Percentiles rank a stretch among this genome's conserved stretches.
phyloP scores from a whole-genome alignment of 2,888 invertebrate genomes.

The Rhamphomyia laevipes region DNA sequence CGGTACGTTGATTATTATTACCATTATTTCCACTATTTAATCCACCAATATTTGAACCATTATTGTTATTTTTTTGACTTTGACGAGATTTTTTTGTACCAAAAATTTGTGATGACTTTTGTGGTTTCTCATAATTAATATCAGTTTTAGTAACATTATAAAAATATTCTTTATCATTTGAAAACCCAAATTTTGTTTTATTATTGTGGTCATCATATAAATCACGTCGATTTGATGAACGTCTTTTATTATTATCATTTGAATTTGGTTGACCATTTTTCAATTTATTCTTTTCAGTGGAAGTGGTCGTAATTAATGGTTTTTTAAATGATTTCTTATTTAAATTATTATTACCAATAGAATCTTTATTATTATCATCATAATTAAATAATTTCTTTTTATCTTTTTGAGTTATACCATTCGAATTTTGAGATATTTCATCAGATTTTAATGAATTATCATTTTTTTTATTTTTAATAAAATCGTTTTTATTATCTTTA shows the following conservation, averaged over 20 bases:
- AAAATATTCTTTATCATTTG: constrained; percentile 18
- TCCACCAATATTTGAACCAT: constrained; percentile 7
- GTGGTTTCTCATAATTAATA: constrained; percentile 35
- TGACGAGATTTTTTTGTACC: constrained; percentile 8
- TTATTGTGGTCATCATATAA: constrained; percentile 3
- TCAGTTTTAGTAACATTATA: constrained; percentile 34
- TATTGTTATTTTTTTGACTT: constrained; percentile 5
- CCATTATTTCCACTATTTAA: constrained; percentile 34
- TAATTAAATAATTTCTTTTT: background rate
- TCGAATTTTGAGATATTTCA: background rate
- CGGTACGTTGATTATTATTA: constrained; percentile 37
- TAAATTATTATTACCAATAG: too few relatives aligned
- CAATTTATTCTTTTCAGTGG: background rate
- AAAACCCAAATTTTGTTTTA: constrained; percentile 2
- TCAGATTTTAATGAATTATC: background rate
- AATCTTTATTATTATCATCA: background rate
- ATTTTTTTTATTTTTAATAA: constrained; percentile 2
- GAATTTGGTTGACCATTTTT: too few relatives aligned
- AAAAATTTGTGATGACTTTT: constrained; percentile 8
- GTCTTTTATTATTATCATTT: too few relatives aligned
- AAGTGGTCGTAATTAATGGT: too few relatives aligned
- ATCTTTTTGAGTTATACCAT: background rate
- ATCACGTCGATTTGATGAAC: constrained; percentile 10
- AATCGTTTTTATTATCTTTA: constrained; percentile 7
- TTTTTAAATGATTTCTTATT: background rate